Base-by-base conservation (phyloP, 1,140 invertebrate genomes). In the Mycetomoellerius zeteki region DNA sequence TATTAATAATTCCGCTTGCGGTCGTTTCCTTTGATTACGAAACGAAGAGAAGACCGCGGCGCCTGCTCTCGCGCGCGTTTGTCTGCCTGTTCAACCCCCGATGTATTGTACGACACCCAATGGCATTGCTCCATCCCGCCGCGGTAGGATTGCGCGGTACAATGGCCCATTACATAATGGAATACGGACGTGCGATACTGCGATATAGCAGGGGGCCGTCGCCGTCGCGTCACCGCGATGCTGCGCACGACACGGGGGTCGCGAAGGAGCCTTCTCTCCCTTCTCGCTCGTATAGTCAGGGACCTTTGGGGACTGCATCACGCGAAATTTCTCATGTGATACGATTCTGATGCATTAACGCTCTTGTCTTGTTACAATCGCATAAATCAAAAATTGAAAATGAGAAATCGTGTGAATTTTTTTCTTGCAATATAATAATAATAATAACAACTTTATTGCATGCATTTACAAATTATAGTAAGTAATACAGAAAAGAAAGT, bases 111-210 rank as follows among this genome's bases (percentile, higher is more conserved):
- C 89, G 91, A 92, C 89, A 91, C 91, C 92, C 92, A 91, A 73
- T 72, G 91, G 90, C 87, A 91, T 93, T 92, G 89, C 92, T 90
- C 77, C 75, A 47, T 80, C 62, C 85, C 78, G 58, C 81, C 86
- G 84, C 54, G 52, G 62, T 33, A 69, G 88, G 86, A 90, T 92
- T 90, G 88, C 85, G 78, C 76, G 78, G 88, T 90, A 93, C 92
- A 93, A 93, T 93, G 86, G 89, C 80, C 92, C 92, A 92, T 93
- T 93, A 92, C 92, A 93, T 92, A 93, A 93, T 93, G 89, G 92
- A 93, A 93, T 91, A 92, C 87, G 92, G 82, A 90, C 89, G 86
- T 90, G 87, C 76, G 80, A 84, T 84, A 50, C 62, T 90, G 87
- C 76, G 80, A 84, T 84, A 50, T 75, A 84, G 33, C 80, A 50